These are phyloP conservation scores for Torymus aiolomorphi DNA, from an alignment of 2,888 invertebrate species.

Conservation along the genomic window DNA sequence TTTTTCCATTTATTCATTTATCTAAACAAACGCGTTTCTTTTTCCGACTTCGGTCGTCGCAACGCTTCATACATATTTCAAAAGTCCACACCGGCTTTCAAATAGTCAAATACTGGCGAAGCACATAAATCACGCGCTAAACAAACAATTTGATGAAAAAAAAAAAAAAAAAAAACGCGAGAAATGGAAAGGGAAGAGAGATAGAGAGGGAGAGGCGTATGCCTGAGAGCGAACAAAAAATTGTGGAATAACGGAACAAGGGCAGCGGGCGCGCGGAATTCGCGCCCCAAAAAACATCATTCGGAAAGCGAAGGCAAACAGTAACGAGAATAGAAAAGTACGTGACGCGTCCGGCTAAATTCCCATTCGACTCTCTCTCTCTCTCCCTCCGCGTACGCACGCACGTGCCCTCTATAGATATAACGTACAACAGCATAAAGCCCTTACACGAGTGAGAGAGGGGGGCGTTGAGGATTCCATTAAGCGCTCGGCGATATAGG, in stretches of 20 bases:
- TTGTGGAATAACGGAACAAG: not conserved
- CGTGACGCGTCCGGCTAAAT: slow-evolving; percentile 37
- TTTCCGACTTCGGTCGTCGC: not conserved
- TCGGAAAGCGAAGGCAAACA: slow-evolving; percentile 31
- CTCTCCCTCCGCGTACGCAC: not conserved
- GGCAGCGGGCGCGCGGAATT: slow-evolving; percentile 7
- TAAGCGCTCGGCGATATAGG: not conserved
- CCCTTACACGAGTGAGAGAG: not conserved
- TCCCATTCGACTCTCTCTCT: slow-evolving; percentile 25
- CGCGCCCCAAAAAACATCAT: slow-evolving; percentile 20
- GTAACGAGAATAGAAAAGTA: slow-evolving; percentile 44
- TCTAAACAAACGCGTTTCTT: slow-evolving; percentile 8
- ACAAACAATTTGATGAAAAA: slow-evolving; percentile 40
- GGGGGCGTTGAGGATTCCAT: not conserved
- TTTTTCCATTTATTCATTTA: not conserved
- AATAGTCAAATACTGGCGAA: slow-evolving; percentile 34
- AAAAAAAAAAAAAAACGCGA: slow-evolving; percentile 30
- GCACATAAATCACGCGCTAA: slow-evolving; percentile 38
- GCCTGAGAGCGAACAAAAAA: not conserved
- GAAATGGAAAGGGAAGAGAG: not conserved
- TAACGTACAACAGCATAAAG: not conserved
- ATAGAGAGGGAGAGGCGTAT: not conserved
- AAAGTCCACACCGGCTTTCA: not conserved
- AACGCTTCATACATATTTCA: slow-evolving; percentile 35
- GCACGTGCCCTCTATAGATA: too few species aligned